These are phyloP conservation scores for Atlantisia rogersi DNA, from an alignment of 2,113 vertebrate species.

Conservation along the genomic window DNA sequence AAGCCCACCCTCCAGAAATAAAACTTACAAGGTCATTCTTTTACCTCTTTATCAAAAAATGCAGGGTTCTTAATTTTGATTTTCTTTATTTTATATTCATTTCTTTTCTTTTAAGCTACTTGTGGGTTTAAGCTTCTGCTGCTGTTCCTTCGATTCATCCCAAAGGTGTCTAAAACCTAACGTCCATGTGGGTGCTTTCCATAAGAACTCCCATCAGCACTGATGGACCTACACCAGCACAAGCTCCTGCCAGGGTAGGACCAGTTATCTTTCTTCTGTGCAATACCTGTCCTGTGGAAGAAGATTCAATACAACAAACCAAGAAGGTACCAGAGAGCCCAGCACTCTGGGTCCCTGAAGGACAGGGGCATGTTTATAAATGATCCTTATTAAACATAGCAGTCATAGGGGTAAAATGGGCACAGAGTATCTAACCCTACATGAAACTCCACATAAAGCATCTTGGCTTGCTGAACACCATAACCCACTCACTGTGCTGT, in stretches of 20 bases:
- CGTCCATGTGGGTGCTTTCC: not conserved
- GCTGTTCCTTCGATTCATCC: not conserved
- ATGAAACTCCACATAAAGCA: accelerated
- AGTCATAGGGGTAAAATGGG: not conserved
- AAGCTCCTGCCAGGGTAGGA: not conserved
- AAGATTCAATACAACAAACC: not conserved
- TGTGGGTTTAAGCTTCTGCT: not conserved
- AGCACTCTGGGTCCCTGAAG: not conserved
- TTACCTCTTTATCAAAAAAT: not conserved
- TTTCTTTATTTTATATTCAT: not conserved
- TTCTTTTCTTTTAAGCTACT: not conserved
- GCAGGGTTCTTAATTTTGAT: not conserved
- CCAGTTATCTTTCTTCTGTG: not conserved
- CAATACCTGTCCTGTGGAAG: not conserved
- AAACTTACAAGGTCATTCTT: not conserved
- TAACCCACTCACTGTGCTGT: not conserved
- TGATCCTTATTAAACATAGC: not conserved
- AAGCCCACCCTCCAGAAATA: not conserved
- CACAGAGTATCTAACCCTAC: not conserved
- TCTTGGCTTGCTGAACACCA: not conserved
- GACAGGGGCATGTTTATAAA: not conserved
- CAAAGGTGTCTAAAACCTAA: not conserved
- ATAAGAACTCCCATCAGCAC: accelerated
- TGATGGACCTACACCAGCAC: not conserved
- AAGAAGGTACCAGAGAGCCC: not conserved